Conservation (phyloP, 37 sponge, comb jelly and placozoan genomes). For the Spongia lamella region DNA sequence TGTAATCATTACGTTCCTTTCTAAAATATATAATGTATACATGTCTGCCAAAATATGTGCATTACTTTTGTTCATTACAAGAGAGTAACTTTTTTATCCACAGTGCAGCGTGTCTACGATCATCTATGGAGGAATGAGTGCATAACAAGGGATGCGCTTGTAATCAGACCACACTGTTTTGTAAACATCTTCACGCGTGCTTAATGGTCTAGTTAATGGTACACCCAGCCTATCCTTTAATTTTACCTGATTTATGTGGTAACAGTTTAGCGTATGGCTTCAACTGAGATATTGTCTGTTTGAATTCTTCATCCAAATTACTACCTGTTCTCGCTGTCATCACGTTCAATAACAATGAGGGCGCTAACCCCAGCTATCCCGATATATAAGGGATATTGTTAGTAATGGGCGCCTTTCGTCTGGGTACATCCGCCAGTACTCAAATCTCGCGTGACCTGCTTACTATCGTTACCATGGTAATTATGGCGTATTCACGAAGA, state of each 20-base stretch:
- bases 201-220: too few species aligned
- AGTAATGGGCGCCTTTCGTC: too few species aligned
- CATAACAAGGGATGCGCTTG: too few species aligned
- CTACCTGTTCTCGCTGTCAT: too few species aligned
- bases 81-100: conserved; percentile 59
- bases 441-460: too few species aligned
- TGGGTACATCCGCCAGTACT: too few species aligned
- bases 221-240: neutral
- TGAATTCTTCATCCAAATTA: conserved; percentile 37
- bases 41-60: neutral
- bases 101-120: conserved; percentile 23
- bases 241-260: conserved; percentile 36
- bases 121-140: conserved; percentile 18
- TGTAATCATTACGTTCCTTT: conserved; percentile 37
- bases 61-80: conserved; percentile 28
- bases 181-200: too few species aligned
- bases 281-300: conserved; percentile 5
- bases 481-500: too few species aligned
- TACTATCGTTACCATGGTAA: too few species aligned
- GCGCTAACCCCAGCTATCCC: too few species aligned
- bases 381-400: too few species aligned
- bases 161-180: neutral
- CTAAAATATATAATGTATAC: conserved; percentile 9
- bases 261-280: conserved; percentile 45
- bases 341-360: too few species aligned